Evolutionary conservation across 2,113 vertebrate genomes (phyloP).

Genomic region (Corydoras sp.): DNA sequence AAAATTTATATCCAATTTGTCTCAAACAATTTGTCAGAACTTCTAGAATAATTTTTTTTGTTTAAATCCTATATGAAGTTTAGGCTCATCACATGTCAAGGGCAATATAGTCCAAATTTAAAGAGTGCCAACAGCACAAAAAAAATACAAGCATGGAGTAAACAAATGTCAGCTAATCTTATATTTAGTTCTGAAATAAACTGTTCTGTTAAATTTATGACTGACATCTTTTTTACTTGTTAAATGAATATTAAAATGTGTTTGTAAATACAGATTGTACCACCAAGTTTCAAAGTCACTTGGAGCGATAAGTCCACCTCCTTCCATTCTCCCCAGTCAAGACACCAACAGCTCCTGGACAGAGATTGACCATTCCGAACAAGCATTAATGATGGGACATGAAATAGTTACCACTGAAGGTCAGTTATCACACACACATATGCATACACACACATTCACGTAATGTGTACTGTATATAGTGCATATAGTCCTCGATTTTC

Average conservation of each 20-base stretch:
- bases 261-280: slow-evolving; percentile 31
- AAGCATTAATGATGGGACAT: slow-evolving; percentile 23
- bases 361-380: slow-evolving; percentile 2
- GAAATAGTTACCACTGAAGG: slow-evolving; percentile 30
- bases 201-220: neutral
- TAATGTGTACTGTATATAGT: no score
- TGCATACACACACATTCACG: no score
- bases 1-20: no score
- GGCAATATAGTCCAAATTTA: no score
- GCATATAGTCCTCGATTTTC: no score
- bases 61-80: no score
- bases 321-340: slow-evolving; percentile 7
- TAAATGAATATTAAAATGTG: neutral
- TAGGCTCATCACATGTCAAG: no score
- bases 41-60: no score
- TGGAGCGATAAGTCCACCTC: slow-evolving; percentile 21
- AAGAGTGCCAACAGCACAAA: no score
- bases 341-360: slow-evolving; percentile 6
- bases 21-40: no score
- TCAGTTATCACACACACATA: neutral
- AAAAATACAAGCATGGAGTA: no score
- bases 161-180: no score
- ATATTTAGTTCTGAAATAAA: neutral
- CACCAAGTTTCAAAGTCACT: slow-evolving; percentile 33
- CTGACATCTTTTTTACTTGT: neutral